Evolutionary conservation across 2,888 invertebrate species (phyloP).

Genomic region (Scaeva pyrastri): DNA sequence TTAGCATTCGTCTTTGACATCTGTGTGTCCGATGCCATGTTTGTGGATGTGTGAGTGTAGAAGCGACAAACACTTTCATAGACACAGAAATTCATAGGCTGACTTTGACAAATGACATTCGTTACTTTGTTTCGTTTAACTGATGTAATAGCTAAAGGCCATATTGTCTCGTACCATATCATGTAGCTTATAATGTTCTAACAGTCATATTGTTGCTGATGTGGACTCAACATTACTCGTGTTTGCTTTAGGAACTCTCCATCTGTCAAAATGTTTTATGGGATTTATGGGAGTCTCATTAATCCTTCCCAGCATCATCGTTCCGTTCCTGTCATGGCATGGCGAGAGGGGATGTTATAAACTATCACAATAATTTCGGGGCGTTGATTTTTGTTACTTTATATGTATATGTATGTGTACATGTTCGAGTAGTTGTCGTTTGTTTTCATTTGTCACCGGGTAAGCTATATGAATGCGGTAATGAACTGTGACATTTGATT

Average conservation of each 20-base stretch:
- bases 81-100: slow-evolving; percentile 21
- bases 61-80: slow-evolving; percentile 34
- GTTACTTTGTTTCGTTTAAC: slow-evolving; percentile 26
- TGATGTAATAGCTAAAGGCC: slow-evolving; percentile 33
- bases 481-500: slow-evolving; percentile 36
- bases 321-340: neutral
- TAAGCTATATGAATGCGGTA: slow-evolving; percentile 12
- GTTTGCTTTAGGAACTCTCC: slow-evolving; percentile 30
- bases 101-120: slow-evolving; percentile 44
- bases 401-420: neutral
- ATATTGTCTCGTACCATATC: slow-evolving; percentile 16
- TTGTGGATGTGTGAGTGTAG: neutral
- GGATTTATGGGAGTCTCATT: slow-evolving; percentile 34
- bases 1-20: neutral
- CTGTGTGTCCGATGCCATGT: neutral
- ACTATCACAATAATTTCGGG: slow-evolving; percentile 2
- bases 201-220: neutral
- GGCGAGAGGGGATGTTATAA: neutral
- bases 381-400: slow-evolving; percentile 15
- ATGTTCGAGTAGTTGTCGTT: neutral
- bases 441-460: neutral
- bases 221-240: neutral
- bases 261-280: slow-evolving; percentile 36
- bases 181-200: neutral
- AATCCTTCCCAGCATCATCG: slow-evolving; percentile 33